Evolutionary conservation across 2,888 invertebrate species (phyloP).

Genomic region (Muscina levida): DNA sequence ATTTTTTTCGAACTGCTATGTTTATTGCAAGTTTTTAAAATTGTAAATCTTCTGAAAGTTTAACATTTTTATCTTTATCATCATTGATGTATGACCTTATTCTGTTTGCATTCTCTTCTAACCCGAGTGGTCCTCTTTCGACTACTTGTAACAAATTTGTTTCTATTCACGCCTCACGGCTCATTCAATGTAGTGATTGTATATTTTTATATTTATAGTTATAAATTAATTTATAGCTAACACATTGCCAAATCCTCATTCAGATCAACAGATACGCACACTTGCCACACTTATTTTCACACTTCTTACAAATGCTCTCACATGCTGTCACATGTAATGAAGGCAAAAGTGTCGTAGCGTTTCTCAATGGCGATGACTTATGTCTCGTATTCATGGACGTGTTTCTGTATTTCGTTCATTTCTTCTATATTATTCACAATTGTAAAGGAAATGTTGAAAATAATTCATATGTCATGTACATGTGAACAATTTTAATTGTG

Average conservation of each 20-base stretch:
- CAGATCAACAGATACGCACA: background rate
- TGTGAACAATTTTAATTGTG: conserved; percentile 13
- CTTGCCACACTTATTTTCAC: conserved; percentile 18
- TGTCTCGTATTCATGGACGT: conserved; percentile 8
- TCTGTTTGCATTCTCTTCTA: no score
- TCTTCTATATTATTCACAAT: background rate
- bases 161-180: background rate
- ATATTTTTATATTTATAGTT: background rate
- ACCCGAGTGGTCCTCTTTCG: no score
- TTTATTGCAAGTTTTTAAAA: no score
- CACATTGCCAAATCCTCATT: conserved; percentile 12
- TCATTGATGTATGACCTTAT: no score
- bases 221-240: conserved; percentile 26
- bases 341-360: conserved; percentile 7
- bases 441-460: conserved; percentile 50
- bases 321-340: conserved; percentile 1
- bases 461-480: conserved; percentile 46
- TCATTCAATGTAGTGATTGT: background rate
- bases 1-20: no score
- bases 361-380: conserved; percentile 7
- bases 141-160: no score
- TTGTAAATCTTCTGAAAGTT: no score
- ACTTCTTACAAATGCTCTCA: background rate
- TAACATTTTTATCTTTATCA: no score
- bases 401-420: background rate